Conservation (phyloP, 2,888 invertebrate species). For the Dinocampus coccinellae region DNA sequence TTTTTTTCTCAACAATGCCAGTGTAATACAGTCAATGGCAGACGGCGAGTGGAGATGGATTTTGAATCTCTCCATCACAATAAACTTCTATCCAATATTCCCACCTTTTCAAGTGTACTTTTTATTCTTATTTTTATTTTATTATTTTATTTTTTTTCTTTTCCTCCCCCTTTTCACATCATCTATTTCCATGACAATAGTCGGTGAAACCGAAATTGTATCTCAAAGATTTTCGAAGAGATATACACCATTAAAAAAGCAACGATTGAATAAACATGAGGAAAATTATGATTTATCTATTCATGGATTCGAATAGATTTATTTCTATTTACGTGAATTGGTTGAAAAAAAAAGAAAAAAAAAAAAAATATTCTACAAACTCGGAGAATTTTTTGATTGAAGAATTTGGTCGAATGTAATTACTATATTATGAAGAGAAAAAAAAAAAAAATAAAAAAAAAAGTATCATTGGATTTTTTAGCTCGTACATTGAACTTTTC, state of each 20-base stretch:
- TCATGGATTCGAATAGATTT: no score
- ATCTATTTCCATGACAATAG: not conserved
- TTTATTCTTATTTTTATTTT: not conserved
- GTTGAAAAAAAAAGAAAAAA: no score
- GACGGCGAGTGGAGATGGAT: not conserved
- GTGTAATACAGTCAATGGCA: not conserved
- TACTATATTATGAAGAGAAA: not conserved
- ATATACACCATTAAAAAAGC: not conserved
- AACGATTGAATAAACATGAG: not conserved
- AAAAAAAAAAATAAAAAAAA: no score
- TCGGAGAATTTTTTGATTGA: not conserved
- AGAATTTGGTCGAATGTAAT: constrained; percentile 1
- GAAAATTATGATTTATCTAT: no score
- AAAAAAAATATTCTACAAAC: not conserved
- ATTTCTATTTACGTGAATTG: no score
- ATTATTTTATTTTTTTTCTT: not conserved
- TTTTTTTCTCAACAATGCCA: not conserved
- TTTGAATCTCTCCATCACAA: not conserved
- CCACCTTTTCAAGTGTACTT: not conserved
- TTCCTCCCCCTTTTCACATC: not conserved
- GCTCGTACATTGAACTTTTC: not conserved
- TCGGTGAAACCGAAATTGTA: not conserved
- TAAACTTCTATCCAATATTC: not conserved
- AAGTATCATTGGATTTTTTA: not conserved
- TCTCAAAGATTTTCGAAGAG: not conserved